A percentile compares a stretch with the other conserved stretches of the same genome.
These are phyloP conservation scores for Drosophila busckii DNA, from an alignment of 1,140 invertebrate species.

Conservation along the genomic window DNA sequence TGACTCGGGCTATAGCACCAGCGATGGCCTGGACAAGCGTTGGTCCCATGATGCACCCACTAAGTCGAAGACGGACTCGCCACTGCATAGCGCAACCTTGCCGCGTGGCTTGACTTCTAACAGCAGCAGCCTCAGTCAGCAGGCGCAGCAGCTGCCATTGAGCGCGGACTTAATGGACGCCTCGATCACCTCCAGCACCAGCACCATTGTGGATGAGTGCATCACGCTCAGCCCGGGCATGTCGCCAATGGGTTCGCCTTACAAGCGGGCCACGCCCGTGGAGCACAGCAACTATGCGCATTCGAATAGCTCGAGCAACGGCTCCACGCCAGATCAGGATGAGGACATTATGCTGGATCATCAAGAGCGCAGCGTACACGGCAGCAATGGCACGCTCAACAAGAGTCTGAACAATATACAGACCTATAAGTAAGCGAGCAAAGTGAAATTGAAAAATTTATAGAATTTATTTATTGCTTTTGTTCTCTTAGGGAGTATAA, in stretches of 20 bases:
- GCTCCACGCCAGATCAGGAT: constrained; percentile 73
- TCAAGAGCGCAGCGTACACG: constrained; percentile 64
- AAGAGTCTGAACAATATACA: constrained; percentile 87
- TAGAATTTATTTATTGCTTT: constrained; percentile 26
- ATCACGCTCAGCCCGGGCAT: constrained; percentile 47
- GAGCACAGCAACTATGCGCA: constrained; percentile 46
- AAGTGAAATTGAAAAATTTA: background rate
- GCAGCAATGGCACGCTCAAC: constrained; percentile 83
- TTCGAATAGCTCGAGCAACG: constrained; percentile 70
- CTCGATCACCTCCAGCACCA: constrained; percentile 69
- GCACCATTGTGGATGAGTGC: constrained; percentile 75
- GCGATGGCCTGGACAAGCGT: constrained; percentile 88
- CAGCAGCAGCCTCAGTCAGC: constrained; percentile 12
- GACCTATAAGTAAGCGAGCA: constrained; percentile 87
- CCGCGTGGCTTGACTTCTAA: constrained; percentile 39
- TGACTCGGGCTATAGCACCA: constrained; percentile 93
- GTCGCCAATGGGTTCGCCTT: constrained; percentile 44
- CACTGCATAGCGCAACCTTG: constrained; percentile 54
- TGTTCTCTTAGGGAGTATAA: constrained; percentile 87
- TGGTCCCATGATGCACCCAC: constrained; percentile 88
- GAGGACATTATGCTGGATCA: constrained; percentile 75
- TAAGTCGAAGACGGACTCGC: constrained; percentile 62
- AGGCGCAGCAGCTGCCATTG: constrained; percentile 19
- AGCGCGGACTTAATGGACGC: constrained; percentile 68
- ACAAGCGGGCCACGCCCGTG: constrained; percentile 20